Evolutionary conservation across 2,113 vertebrate genomes (phyloP).

Genomic region (Colius striatus): DNA sequence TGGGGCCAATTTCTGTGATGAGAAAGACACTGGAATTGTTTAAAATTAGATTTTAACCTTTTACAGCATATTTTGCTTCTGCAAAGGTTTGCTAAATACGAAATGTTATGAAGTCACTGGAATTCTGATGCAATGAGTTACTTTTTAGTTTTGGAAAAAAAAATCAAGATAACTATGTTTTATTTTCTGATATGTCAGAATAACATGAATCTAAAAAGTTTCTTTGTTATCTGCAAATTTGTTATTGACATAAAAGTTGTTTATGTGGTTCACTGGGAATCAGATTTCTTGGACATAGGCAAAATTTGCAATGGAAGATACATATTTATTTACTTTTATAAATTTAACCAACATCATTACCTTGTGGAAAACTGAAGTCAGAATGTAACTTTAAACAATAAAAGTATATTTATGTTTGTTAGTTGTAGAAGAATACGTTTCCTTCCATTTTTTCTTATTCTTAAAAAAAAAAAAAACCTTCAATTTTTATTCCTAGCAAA

Average conservation of each 20-base stretch:
- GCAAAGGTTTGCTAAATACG: neutral
- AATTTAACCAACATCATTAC: neutral
- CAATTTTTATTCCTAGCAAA: neutral
- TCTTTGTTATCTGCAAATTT: neutral
- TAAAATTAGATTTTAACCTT: neutral
- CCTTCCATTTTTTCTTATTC: neutral
- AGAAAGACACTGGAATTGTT: neutral
- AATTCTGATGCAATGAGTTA: neutral
- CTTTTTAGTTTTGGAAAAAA: neutral
- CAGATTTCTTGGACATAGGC: neutral
- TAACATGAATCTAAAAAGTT: neutral
- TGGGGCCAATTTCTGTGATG: constrained; percentile 4
- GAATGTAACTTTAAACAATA: neutral
- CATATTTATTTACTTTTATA: neutral
- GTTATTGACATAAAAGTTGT: neutral
- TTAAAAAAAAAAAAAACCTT: neutral
- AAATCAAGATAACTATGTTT: neutral
- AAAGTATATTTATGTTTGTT: neutral
- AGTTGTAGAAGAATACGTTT: neutral
- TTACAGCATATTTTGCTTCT: neutral
- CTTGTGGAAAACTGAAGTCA: neutral
- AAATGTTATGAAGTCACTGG: neutral
- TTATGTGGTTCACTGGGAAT: neutral
- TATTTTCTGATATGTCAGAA: neutral
- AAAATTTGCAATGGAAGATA: neutral